phyloP scores from a whole-genome alignment of 2,888 invertebrate species.

The Hedychridium roseum region DNA sequence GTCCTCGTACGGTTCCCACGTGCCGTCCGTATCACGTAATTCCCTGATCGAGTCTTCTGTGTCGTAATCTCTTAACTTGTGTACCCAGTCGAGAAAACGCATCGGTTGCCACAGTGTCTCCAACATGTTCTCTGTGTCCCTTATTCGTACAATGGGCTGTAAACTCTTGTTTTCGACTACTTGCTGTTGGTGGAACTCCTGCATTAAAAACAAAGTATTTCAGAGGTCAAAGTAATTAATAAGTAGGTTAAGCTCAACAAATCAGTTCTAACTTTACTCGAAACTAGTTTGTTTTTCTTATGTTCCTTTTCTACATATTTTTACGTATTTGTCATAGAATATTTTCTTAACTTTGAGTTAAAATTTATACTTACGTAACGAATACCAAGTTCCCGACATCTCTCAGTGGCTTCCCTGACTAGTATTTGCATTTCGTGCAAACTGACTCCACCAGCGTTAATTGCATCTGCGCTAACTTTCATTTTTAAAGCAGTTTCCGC shows the following conservation, averaged over 20 bases:
- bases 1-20: conserved; percentile 55
- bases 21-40: conserved; percentile 41
- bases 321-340: neutral
- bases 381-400: conserved; percentile 55
- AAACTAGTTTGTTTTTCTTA: too few species aligned
- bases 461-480: conserved; percentile 47
- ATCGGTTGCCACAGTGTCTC: conserved; percentile 55
- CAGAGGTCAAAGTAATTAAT: conserved; percentile 4
- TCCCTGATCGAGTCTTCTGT: conserved; percentile 56
- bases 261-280: too few species aligned
- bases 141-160: conserved; percentile 54
- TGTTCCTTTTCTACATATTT: too few species aligned
- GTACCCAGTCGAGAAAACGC: conserved; percentile 56
- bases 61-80: conserved; percentile 55
- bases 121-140: conserved; percentile 47
- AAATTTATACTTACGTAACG: conserved; percentile 55
- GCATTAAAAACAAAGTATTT: conserved; percentile 18
- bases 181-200: conserved; percentile 61
- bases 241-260: too few species aligned
- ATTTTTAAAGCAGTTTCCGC: conserved; percentile 50
- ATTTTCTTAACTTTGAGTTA: neutral
- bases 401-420: conserved; percentile 60
- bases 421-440: conserved; percentile 60
- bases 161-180: conserved; percentile 50
- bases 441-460: conserved; percentile 52